phyloP scores from a whole-genome alignment of 2,888 invertebrate species.

The Dryomyza anilis region DNA sequence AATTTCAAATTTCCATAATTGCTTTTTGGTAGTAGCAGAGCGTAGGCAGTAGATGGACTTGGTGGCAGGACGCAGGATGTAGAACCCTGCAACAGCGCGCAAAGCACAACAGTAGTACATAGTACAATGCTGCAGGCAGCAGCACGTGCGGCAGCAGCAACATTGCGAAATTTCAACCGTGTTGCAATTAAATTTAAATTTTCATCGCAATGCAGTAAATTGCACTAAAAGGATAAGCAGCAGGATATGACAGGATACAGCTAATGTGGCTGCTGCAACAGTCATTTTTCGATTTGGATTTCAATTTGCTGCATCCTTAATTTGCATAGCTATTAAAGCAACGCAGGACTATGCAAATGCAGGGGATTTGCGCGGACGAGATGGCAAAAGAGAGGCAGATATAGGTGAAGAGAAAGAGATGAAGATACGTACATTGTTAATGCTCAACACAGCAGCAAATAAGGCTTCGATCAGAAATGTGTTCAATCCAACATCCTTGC shows the following conservation, averaged over 20 bases:
- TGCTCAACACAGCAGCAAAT: no score
- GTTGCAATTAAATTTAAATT: neutral
- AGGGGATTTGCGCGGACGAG: neutral
- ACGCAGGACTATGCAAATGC: neutral
- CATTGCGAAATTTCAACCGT: neutral
- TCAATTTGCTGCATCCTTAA: slow-evolving; percentile 26
- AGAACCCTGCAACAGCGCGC: neutral
- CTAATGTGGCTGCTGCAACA: no score
- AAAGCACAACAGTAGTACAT: no score
- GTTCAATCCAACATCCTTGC: neutral
- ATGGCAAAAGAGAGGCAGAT: neutral
- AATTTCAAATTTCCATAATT: slow-evolving; percentile 23
- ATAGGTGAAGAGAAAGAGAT: neutral
- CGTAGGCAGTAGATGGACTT: neutral
- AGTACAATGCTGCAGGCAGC: no score
- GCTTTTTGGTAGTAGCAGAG: neutral
- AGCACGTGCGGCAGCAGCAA: neutral
- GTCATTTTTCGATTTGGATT: slow-evolving; percentile 18
- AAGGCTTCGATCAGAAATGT: neutral
- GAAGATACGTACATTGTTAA: neutral
- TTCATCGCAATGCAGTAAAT: no score
- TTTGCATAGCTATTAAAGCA: slow-evolving; percentile 22
- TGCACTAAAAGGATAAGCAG: neutral
- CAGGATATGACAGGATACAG: neutral
- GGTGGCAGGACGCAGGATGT: neutral